phyloP scores from a whole-genome alignment of 2,797 vertebrate species.

The Todus mexicanus region DNA sequence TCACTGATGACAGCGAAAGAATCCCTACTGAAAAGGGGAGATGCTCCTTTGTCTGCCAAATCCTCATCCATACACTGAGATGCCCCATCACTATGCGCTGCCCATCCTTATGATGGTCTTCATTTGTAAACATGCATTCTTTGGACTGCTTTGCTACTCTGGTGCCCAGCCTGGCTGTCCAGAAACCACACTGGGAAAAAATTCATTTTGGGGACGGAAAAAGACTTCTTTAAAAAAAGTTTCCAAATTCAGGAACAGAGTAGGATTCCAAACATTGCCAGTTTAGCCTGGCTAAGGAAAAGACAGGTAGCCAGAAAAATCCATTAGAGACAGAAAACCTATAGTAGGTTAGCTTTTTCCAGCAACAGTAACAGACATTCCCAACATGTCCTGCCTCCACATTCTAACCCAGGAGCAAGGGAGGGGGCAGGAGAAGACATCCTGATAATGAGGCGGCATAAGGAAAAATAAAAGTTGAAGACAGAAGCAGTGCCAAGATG shows the following conservation, averaged over 20 bases:
- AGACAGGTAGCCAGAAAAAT: slow-evolving; percentile 13
- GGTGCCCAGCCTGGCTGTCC: slow-evolving; percentile 3
- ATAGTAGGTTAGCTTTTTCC: slow-evolving; percentile 14
- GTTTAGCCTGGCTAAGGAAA: slow-evolving; percentile 11
- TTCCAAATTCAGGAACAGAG: background rate
- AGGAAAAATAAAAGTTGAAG: background rate
- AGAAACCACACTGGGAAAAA: background rate
- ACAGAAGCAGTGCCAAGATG: background rate
- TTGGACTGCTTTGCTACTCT: slow-evolving; percentile 34
- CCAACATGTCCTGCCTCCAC: background rate
- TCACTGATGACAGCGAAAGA: background rate
- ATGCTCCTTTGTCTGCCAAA: background rate
- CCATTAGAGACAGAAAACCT: slow-evolving; percentile 24
- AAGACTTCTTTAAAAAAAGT: background rate
- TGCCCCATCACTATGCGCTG: background rate
- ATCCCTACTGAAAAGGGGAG: background rate
- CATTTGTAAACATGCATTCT: slow-evolving; percentile 50
- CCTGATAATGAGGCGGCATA: background rate
- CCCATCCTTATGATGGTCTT: background rate
- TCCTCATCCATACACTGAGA: background rate
- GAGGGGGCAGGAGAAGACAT: background rate
- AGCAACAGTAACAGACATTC: background rate
- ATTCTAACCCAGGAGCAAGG: background rate
- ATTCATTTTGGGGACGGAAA: background rate
- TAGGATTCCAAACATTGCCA: background rate